Evolutionary conservation across 2,113 vertebrate genomes (phyloP), one percentile per base, ranked within the genome.

Genomic region (Hypocryptadius cinnamomeus): DNA sequence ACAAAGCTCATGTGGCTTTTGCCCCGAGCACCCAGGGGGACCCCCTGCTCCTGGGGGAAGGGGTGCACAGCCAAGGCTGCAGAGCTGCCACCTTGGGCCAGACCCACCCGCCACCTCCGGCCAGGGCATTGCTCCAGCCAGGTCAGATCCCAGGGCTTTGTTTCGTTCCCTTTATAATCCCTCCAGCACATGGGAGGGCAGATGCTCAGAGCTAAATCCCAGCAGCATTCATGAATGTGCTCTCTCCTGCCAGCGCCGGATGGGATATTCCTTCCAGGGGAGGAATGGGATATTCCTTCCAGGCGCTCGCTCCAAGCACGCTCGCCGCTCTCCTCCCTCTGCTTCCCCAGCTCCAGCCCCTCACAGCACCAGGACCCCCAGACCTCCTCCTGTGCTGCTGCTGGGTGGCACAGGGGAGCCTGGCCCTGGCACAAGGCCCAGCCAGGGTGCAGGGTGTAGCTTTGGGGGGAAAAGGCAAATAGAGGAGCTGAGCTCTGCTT

Each of bases 241-340:
- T 87, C 28, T 21, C 65, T 76, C n/a, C 94, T 92, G 94, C 94
- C 95, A 96, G 89, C n/a, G 66, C 89, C 91, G 80, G 89, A 94
- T 96, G 86, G 90, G 92, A 92, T 86, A 61, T 76, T 93, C 80
- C 83, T 90, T 93, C 95, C 92, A 89, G 92, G 24, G 22, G 33
- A 54, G 33, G 21, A n/a, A 57, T 57, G 54, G 54, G 54, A 15
- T n/a, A 22, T 56, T 56, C 80, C 86, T 90, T 92, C 95, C 91
- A 87, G 91, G 27, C 23, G 2, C 87, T 87, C 0, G 2, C 90
- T 95, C 90, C 92, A 85, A 70, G 82, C 85, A 56, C 11, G 10
- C 73, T 51, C 4, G 35, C 87, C 2, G 24, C 74, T 85, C 68
- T 72, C 81, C 65, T 79, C 79, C 63, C 76, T 82, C 25, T 3